Evolutionary conservation across 1,140 invertebrate genomes (phyloP).

Genomic region (Papilio aristodemus): DNA sequence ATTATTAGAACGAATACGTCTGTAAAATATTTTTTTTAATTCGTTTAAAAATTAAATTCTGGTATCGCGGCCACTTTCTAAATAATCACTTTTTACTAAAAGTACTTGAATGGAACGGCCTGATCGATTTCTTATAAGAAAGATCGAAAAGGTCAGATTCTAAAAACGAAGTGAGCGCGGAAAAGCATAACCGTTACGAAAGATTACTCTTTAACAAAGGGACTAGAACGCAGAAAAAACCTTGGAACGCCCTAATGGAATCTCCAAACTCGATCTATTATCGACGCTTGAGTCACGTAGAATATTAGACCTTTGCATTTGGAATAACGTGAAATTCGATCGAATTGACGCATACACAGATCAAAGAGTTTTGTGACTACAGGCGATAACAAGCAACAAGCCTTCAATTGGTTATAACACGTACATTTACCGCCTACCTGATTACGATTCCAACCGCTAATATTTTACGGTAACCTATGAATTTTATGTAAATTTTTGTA

Average conservation of each 20-base stretch:
- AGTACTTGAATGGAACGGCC: conserved; percentile 1
- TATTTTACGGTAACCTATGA: not conserved
- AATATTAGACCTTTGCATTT: conserved; percentile 54
- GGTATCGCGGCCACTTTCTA: conserved; percentile 3
- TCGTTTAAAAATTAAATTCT: conserved; percentile 5
- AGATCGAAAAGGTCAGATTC: conserved; percentile 29
- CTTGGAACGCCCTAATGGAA: conserved; percentile 50
- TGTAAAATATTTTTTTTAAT: not conserved
- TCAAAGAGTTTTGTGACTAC: conserved; percentile 35
- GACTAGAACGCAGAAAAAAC: conserved; percentile 49
- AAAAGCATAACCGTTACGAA: conserved; percentile 62
- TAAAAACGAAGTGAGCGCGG: conserved; percentile 46
- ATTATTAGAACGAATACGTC: not conserved
- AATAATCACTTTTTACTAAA: conserved; percentile 36
- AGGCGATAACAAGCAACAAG: conserved; percentile 26
- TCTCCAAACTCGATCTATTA: conserved; percentile 49
- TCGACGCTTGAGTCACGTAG: conserved; percentile 59
- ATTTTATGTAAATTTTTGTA: not conserved
- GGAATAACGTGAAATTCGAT: conserved; percentile 26
- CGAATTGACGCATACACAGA: conserved; percentile 21
- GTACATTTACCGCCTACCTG: not conserved
- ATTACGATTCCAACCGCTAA: not conserved
- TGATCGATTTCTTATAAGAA: conserved; percentile 33
- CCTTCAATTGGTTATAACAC: conserved; percentile 17
- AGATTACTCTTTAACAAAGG: conserved; percentile 62